A percentile compares a stretch with the other conserved stretches of the same genome.
These are phyloP conservation scores for Gambusia yucatana DNA, from an alignment of 2,797 vertebrate species.

Conservation along the genomic window DNA sequence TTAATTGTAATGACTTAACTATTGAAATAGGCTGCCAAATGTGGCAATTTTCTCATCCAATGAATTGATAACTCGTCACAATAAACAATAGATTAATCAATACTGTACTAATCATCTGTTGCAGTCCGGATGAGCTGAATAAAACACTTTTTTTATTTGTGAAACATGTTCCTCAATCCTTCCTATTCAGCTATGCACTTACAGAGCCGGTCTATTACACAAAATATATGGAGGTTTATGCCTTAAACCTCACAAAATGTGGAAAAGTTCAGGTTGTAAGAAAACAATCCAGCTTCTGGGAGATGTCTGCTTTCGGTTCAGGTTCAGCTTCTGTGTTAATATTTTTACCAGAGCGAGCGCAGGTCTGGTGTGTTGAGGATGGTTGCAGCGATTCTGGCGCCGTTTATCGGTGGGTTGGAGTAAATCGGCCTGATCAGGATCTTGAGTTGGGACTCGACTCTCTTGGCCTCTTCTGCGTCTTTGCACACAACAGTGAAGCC, in stretches of 20 bases:
- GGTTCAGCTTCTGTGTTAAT: background rate
- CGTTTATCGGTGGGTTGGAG: constrained; percentile 95
- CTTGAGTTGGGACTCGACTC: constrained; percentile 96
- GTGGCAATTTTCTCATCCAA: too few species aligned
- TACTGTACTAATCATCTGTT: too few species aligned
- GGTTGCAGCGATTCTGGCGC: constrained; percentile 91
- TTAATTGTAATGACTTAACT: too few species aligned
- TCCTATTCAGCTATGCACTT: background rate
- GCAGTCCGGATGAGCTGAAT: background rate
- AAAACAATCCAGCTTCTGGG: background rate
- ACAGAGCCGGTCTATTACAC: background rate
- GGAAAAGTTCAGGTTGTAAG: background rate
- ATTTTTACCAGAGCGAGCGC: constrained; percentile 64
- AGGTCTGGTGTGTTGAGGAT: constrained; percentile 93
- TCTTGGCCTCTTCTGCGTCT: constrained; percentile 92
- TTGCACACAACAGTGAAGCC: constrained; percentile 93
- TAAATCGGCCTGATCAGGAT: constrained; percentile 98
- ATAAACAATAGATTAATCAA: too few species aligned
- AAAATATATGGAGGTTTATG: background rate
- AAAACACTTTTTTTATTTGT: background rate
- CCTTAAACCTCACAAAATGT: background rate
- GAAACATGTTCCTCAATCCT: background rate
- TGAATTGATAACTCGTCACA: too few species aligned
- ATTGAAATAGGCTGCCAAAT: too few species aligned
- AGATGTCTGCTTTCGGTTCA: background rate